A percentile compares a stretch with the other conserved stretches of the same genome.
Conservation (phyloP, 2,888 invertebrate genomes). For the Yponomeuta sedellus region DNA sequence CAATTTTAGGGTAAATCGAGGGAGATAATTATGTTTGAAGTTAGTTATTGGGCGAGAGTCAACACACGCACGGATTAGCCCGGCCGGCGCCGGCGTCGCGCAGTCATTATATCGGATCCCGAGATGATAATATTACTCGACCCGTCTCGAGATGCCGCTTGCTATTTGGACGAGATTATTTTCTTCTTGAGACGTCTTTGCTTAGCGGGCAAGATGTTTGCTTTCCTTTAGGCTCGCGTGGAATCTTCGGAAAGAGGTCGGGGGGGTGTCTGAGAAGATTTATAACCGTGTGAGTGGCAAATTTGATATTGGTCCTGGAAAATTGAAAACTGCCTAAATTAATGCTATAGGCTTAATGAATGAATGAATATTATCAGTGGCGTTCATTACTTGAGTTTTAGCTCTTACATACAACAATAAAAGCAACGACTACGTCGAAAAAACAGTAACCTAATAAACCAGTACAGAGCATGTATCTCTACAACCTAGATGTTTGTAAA, state of each 20-base stretch:
- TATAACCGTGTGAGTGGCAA: too few species aligned
- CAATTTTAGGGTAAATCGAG: conserved; percentile 71
- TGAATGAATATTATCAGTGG: too few species aligned
- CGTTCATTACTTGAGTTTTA: too few species aligned
- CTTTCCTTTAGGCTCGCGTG: background rate
- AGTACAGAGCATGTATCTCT: too few species aligned
- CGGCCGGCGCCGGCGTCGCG: conserved; percentile 17
- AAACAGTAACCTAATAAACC: too few species aligned
- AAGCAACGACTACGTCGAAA: too few species aligned
- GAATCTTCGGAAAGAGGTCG: background rate
- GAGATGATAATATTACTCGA: background rate
- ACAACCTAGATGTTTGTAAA: background rate
- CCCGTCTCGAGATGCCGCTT: background rate
- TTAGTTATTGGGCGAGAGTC: conserved; percentile 69
- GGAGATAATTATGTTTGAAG: conserved; percentile 75
- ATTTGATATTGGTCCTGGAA: too few species aligned
- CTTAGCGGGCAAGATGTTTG: background rate
- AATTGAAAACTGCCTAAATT: too few species aligned
- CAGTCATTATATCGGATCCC: background rate
- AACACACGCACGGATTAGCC: conserved; percentile 59
- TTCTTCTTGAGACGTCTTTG: conserved; percentile 1
- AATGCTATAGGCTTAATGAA: too few species aligned
- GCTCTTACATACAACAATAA: too few species aligned
- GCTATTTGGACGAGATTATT: background rate
- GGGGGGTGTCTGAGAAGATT: too few species aligned